phyloP scores from a whole-genome alignment of 2,888 invertebrate species.

The Galerucella pusilla region DNA sequence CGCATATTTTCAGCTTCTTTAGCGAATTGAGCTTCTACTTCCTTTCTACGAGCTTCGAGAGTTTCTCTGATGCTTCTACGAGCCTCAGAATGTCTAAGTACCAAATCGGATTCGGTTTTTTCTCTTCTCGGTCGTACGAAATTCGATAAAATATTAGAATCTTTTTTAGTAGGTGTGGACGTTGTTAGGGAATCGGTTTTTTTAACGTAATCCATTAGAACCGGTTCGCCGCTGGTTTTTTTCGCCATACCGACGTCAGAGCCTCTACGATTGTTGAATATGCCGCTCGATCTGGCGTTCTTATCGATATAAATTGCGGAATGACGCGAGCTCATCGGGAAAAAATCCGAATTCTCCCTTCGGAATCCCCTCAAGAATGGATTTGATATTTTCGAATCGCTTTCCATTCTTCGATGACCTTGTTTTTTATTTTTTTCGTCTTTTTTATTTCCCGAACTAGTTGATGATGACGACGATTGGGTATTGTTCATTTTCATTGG shows the following conservation, averaged over 20 bases:
- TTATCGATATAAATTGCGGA: slow-evolving; percentile 74
- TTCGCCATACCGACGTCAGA: slow-evolving; percentile 67
- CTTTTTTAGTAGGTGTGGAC: slow-evolving; percentile 57
- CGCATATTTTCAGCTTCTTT: slow-evolving; percentile 64
- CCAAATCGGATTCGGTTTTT: slow-evolving; percentile 90
- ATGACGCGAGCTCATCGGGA: slow-evolving; percentile 80
- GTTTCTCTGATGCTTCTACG: slow-evolving; percentile 67
- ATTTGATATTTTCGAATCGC: slow-evolving; percentile 76
- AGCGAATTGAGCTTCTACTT: slow-evolving; percentile 65
- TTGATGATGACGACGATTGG: slow-evolving; percentile 51
- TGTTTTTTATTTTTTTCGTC: slow-evolving; percentile 60
- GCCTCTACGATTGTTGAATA: slow-evolving; percentile 75
- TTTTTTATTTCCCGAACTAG: slow-evolving; percentile 55
- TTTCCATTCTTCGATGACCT: slow-evolving; percentile 78
- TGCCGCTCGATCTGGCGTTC: slow-evolving; percentile 74
- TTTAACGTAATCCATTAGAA: slow-evolving; percentile 77
- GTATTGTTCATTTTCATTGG: slow-evolving; percentile 61
- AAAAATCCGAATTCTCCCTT: slow-evolving; percentile 86
- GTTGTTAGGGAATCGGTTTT: slow-evolving; percentile 65
- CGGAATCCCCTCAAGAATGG: slow-evolving; percentile 83
- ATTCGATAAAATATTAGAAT: slow-evolving; percentile 54
- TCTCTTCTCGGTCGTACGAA: slow-evolving; percentile 80
- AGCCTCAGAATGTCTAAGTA: slow-evolving; percentile 73
- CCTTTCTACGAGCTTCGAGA: slow-evolving; percentile 65
- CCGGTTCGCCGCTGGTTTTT: slow-evolving; percentile 74